A percentile compares a stretch with the other conserved stretches of the same genome.
Evolutionary conservation across 2,113 vertebrate species (phyloP).

Genomic region (Tichodroma muraria): DNA sequence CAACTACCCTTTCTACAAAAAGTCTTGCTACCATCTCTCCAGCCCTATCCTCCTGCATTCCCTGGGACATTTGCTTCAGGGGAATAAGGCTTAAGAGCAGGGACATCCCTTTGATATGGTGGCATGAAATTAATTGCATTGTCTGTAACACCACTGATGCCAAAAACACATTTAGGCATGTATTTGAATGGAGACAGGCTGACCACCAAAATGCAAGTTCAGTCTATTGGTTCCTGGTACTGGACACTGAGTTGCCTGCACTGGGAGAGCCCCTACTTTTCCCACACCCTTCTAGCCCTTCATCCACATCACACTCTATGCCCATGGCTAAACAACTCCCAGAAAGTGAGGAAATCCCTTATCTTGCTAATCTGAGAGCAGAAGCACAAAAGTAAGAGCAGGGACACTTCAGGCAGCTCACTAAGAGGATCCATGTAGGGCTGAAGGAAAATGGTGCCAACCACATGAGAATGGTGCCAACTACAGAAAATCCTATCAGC

Average conservation of each 20-base stretch:
- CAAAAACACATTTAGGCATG: background rate
- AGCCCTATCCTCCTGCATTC: background rate
- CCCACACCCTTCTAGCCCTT: accelerated
- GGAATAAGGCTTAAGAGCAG: background rate
- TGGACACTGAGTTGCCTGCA: accelerated
- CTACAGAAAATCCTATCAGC: background rate
- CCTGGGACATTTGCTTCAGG: background rate
- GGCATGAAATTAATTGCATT: background rate
- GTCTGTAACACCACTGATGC: background rate
- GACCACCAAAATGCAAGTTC: background rate
- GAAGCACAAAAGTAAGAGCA: background rate
- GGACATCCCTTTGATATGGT: background rate
- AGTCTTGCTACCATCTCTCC: background rate
- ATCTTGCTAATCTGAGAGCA: background rate
- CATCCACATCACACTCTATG: background rate
- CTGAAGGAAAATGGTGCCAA: background rate
- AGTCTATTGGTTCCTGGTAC: background rate
- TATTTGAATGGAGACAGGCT: background rate
- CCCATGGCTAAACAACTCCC: background rate
- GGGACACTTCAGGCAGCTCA: background rate
- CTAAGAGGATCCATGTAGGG: background rate
- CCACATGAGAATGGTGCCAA: no score
- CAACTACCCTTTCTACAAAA: background rate
- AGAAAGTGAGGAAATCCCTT: background rate
- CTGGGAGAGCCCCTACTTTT: background rate